A percentile compares a stretch with the other conserved stretches of the same genome.
phyloP scores from a whole-genome alignment of 2,797 vertebrate genomes.

The Clarias laeviceps region DNA sequence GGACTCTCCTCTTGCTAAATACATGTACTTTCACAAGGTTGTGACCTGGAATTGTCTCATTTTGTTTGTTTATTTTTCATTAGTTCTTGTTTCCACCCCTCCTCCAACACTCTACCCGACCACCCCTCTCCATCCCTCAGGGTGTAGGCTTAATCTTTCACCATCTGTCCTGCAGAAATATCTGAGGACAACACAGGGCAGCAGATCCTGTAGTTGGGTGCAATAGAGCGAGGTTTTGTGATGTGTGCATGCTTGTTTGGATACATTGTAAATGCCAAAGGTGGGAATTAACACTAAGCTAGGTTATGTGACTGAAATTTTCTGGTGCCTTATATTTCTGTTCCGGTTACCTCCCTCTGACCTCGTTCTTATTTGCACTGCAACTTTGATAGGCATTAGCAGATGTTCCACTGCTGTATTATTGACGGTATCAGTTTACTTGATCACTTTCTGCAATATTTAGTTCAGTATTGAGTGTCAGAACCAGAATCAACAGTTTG shows the following conservation, averaged over 20 bases:
- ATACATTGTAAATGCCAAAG: background rate
- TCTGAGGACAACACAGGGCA: slow-evolving; percentile 12
- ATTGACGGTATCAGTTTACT: background rate
- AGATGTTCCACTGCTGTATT: slow-evolving; percentile 22
- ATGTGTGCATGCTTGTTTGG: slow-evolving; percentile 10
- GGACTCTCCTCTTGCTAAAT: background rate
- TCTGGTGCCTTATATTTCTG: slow-evolving; percentile 14
- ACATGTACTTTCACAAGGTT: slow-evolving; percentile 35
- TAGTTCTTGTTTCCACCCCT: slow-evolving; percentile 32
- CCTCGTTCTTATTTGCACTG: slow-evolving; percentile 19
- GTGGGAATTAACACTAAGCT: background rate
- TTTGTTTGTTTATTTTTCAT: slow-evolving; percentile 44
- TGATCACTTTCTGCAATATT: background rate
- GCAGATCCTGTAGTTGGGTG: background rate
- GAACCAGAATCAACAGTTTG: background rate
- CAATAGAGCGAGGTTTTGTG: background rate
- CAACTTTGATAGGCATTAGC: slow-evolving; percentile 33
- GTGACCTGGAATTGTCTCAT: slow-evolving; percentile 51
- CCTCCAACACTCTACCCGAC: background rate
- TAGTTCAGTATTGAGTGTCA: slow-evolving; percentile 3
- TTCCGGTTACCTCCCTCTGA: slow-evolving; percentile 32
- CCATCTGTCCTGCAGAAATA: slow-evolving; percentile 40
- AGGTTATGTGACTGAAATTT: background rate
- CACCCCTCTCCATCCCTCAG: slow-evolving; percentile 10
- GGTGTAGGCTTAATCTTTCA: slow-evolving; percentile 27